Base-by-base conservation (phyloP, 2,113 vertebrate genomes). In the Ranitomeya variabilis region DNA sequence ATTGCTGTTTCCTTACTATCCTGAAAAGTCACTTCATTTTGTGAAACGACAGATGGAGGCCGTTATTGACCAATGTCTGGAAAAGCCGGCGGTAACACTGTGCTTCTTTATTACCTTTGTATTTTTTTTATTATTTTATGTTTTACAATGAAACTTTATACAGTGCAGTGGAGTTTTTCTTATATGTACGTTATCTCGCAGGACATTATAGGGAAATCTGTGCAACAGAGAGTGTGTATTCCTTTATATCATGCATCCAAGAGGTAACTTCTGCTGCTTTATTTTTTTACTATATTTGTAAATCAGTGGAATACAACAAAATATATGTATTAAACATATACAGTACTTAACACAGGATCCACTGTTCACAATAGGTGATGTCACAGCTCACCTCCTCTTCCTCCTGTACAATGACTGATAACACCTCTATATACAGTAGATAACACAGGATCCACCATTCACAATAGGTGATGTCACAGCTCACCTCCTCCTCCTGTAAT, bases 1-100 rank as follows among this genome's bases (percentile, higher is more conserved):
- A 7, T 92, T 99, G 93, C 94, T 99, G 90, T 99, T 99, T 93
- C 97, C 98, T 62, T 98, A 97, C 62, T 97, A 97, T 90, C 97
- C 97, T 62, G 95, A 98, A 92, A 99, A 99, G 90, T 99, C 98
- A 16, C 90, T 99, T 90, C 98, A 99, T 93, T 99, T 97, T 91
- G 97, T 99, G 86, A 99, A 98, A 94, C 96, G 95, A 91, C 95
- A 96, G 92, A 99, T 99, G 98, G 98, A 99, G 90, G 94, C 73
- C 0, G 92, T 96, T 82, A 99, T 99, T 90, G 96, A 98, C 89
- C 94, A 93, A 31, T 99, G 98, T 93, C 94, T 99, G 67, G 96
- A 97, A 92, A 98, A 99, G 90, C 98, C 98, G 54, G 96, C 98
- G 3, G 98, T 99, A 93, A 96, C 97, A 96, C 79, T 8, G 4